These are phyloP conservation scores for Aleiodes leptofemur DNA, from an alignment of 2,888 invertebrate genomes.

Conservation along the genomic window DNA sequence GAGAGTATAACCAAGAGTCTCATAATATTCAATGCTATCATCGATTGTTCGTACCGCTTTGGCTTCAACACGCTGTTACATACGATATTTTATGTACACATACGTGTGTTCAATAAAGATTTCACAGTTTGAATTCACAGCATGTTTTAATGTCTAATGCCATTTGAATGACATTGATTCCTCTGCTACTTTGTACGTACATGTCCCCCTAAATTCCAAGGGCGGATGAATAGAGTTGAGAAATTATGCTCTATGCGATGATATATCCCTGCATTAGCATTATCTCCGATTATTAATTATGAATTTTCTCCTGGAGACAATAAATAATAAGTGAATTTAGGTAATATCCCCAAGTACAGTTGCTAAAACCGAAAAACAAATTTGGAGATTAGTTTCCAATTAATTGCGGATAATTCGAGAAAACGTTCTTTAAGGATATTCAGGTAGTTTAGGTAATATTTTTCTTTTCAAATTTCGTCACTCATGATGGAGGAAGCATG, in stretches of 20 bases:
- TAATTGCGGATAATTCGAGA: too few relatives aligned
- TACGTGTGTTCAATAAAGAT: constrained; percentile 23
- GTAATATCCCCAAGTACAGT: too few relatives aligned
- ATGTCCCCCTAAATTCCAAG: not conserved
- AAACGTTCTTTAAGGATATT: too few relatives aligned
- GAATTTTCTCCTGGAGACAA: too few relatives aligned
- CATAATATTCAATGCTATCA: constrained; percentile 63
- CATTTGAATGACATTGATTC: constrained; percentile 18
- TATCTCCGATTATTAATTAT: too few relatives aligned
- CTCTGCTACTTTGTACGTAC: constrained; percentile 9
- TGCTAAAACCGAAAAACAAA: too few relatives aligned
- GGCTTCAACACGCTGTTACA: constrained; percentile 11
- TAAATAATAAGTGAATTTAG: too few relatives aligned
- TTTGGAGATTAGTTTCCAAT: too few relatives aligned
- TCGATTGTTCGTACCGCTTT: constrained; percentile 66
- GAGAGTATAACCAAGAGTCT: constrained; percentile 6
- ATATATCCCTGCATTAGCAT: constrained; percentile 17
- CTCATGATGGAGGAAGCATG: too few relatives aligned
- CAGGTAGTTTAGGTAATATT: too few relatives aligned
- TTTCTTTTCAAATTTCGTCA: too few relatives aligned
- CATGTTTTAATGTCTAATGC: constrained; percentile 13
- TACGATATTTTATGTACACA: constrained; percentile 14
- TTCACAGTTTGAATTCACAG: constrained; percentile 24
- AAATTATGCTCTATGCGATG: not conserved
- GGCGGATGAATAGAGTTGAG: not conserved